A percentile compares a stretch with the other conserved stretches of the same genome.
These are phyloP conservation scores for Halichoeres trimaculatus DNA, from an alignment of 2,113 vertebrate genomes.

Conservation along the genomic window DNA sequence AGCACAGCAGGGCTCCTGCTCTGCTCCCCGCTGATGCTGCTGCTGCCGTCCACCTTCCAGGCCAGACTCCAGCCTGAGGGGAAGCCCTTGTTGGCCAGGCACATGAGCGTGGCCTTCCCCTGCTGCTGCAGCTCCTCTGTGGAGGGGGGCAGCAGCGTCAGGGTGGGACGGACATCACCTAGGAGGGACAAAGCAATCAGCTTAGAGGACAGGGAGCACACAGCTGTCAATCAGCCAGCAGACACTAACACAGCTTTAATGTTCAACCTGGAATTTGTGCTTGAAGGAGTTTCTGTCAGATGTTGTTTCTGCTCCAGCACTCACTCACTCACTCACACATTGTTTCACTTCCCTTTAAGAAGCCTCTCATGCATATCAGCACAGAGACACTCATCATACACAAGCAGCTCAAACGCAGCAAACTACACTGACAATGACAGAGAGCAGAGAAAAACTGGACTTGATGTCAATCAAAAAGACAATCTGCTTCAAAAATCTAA, in stretches of 20 bases:
- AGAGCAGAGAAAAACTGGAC: too few species aligned
- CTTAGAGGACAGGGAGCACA: too few species aligned
- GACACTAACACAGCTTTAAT: neutral
- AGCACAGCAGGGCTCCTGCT: slow-evolving; percentile 19
- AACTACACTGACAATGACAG: neutral
- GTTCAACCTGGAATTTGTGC: neutral
- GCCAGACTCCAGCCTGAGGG: slow-evolving; percentile 61
- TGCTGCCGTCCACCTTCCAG: slow-evolving; percentile 59
- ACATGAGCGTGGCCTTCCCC: slow-evolving; percentile 66
- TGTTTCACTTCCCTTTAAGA: slow-evolving; percentile 16
- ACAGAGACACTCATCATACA: neutral
- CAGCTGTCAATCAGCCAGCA: neutral
- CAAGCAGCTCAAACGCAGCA: neutral
- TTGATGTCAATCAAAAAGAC: too few species aligned
- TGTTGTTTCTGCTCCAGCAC: slow-evolving; percentile 10
- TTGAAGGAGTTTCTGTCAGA: slow-evolving; percentile 27
- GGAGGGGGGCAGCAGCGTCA: slow-evolving; percentile 44
- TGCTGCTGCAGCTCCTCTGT: slow-evolving; percentile 46
- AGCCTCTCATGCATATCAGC: neutral
- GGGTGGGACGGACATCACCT: slow-evolving; percentile 24
- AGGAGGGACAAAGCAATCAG: slow-evolving; percentile 13
- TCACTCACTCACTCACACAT: slow-evolving; percentile 19
- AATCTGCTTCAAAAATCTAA: too few species aligned
- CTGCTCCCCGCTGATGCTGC: slow-evolving; percentile 11
- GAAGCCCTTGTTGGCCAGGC: slow-evolving; percentile 67